Conservation (phyloP, 2,797 vertebrate species). For the Xiphophorus birchmanni region DNA sequence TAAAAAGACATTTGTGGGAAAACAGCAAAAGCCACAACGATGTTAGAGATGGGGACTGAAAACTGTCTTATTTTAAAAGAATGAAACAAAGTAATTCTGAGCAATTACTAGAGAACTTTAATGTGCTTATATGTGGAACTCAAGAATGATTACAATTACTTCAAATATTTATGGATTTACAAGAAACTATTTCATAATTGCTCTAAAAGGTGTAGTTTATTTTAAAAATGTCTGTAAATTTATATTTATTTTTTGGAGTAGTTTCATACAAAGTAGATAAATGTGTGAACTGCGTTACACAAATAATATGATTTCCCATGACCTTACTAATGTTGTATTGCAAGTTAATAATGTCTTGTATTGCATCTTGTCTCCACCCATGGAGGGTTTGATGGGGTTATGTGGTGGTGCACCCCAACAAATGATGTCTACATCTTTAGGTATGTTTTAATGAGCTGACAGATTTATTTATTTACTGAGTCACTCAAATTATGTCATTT, state of each 20-base stretch:
- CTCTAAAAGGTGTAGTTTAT: not conserved
- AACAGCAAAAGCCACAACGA: not conserved
- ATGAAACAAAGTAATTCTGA: not conserved
- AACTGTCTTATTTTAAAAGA: not conserved
- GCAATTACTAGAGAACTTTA: not conserved
- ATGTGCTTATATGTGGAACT: not conserved
- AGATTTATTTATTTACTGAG: not conserved
- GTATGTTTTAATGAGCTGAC: not conserved
- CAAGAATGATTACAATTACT: not conserved
- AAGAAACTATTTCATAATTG: not conserved
- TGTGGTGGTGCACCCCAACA: not conserved
- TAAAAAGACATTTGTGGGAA: slow-evolving; percentile 14
- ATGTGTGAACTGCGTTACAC: not conserved
- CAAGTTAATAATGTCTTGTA: not conserved
- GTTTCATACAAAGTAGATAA: not conserved
- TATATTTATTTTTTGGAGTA: not conserved
- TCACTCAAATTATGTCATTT: not conserved
- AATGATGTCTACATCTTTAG: not conserved
- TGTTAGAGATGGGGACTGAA: not conserved
- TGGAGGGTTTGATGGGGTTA: not conserved
- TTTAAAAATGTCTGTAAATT: not conserved
- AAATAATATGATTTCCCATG: not conserved
- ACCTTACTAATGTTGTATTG: not conserved
- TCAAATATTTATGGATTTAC: not conserved
- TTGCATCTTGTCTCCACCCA: not conserved